Base-by-base conservation (phyloP, 1,140 invertebrate genomes). In the Musca vetustissima region DNA sequence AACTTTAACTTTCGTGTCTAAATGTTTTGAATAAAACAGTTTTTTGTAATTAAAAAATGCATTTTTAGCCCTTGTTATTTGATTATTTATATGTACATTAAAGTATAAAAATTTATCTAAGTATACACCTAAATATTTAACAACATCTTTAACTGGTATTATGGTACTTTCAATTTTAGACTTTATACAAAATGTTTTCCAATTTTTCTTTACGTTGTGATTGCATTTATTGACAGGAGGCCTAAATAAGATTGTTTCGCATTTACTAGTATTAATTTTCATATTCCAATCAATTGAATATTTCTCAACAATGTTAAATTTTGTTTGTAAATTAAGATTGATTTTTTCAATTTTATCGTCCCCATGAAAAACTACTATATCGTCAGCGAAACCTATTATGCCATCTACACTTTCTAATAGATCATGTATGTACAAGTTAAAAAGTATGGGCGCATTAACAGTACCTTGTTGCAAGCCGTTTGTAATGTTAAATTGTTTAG, bases 211-310 rank as follows among this genome's bases (percentile, higher is more conserved):
- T 24, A 55, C 24, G 14, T 55, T 25, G 6, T 15, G 6, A n/a
- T 65, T 65, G 22, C 61, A 65, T 65, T 65, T 49, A 14, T 32
- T 55, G 1, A 67, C 52, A 14, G 50, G 66, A 3, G 50, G 66
- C 13, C 66, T 52, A 11, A 67, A 67, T 36, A 67, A 14, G 9
- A 67, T 67, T 11, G 49, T 67, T 17, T 67, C 66, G 28, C 50
- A 67, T 67, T 67, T 67, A 9, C 19, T 19, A 6, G 25, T 55
- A 22, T 67, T 67, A 17, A 67, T 32, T 67, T 67, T 67, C 32
- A 67, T 48, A 32, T 55, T 22, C 50, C 66, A 67, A 11, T 67
- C 53, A 15, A 36, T 55, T 4, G 66, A 19, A 36, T 55, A 67
- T 32, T 53, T 19, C 55, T 67, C 50, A 13, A 67, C 53, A n/a